These are phyloP conservation scores for Sarcophaga carnaria DNA, from an alignment of 2,888 invertebrate genomes.

Conservation along the genomic window DNA sequence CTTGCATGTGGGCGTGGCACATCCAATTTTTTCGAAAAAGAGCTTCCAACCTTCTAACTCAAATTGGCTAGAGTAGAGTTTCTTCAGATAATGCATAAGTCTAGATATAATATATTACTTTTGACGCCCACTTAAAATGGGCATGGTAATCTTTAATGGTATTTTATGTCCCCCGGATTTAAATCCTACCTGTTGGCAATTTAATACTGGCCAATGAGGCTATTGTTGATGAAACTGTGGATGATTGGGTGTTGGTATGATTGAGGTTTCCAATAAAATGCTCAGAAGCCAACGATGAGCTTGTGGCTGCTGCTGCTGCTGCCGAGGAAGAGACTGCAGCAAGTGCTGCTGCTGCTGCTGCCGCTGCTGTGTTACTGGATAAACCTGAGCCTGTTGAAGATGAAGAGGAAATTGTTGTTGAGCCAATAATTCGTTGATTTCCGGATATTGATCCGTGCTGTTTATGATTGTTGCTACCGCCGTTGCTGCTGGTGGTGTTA, in stretches of 20 bases:
- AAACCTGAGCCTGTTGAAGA: constrained; percentile 58
- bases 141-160: background rate
- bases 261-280: constrained; percentile 73
- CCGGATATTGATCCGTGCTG: constrained; percentile 67
- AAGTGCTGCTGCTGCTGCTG: constrained; percentile 52
- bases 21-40: too few species aligned
- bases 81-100: too few species aligned
- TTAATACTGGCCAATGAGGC: constrained; percentile 61
- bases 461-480: constrained; percentile 32
- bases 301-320: constrained; percentile 48
- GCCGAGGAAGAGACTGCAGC: constrained; percentile 50
- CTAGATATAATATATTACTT: background rate
- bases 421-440: constrained; percentile 70
- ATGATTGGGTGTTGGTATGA: constrained; percentile 70
- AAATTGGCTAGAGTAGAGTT: too few species aligned
- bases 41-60: too few species aligned
- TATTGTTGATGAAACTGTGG: constrained; percentile 61
- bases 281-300: constrained; percentile 71
- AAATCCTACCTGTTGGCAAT: constrained; percentile 60
- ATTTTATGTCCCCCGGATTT: background rate
- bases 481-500: too few species aligned
- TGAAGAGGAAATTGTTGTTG: constrained; percentile 63
- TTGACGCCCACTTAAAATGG: background rate
- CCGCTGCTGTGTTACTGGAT: background rate
- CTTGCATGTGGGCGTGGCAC: too few species aligned